Conservation (phyloP, 2,113 vertebrate genomes). For the Embiotoca jacksoni region DNA sequence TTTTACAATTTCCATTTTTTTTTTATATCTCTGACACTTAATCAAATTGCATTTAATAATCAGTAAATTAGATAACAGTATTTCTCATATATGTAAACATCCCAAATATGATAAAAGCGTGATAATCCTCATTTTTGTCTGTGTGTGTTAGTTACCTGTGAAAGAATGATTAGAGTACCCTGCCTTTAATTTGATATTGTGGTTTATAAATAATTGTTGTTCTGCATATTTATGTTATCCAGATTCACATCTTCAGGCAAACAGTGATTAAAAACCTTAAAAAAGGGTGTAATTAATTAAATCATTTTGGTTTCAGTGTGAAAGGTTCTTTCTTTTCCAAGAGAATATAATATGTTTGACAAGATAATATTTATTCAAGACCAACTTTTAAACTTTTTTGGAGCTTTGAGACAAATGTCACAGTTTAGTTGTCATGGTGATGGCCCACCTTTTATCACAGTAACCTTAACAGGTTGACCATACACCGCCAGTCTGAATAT, state of each 20-base stretch:
- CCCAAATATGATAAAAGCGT: neutral
- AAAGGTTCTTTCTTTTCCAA: neutral
- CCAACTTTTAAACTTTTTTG: neutral
- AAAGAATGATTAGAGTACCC: neutral
- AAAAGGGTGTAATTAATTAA: neutral
- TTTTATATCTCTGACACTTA: too few relatives aligned
- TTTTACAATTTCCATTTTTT: too few relatives aligned
- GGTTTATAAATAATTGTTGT: neutral
- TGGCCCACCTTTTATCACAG: neutral
- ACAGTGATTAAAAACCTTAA: neutral
- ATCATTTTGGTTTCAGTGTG: neutral
- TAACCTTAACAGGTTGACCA: neutral
- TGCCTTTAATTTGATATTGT: neutral
- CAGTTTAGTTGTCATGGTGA: neutral
- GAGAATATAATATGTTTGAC: neutral
- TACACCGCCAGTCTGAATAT: neutral
- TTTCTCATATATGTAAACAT: neutral
- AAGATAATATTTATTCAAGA: neutral
- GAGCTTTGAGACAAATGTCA: slow-evolving; percentile 3
- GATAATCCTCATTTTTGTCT: slow-evolving; percentile 6
- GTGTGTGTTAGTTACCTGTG: slow-evolving; percentile 12
- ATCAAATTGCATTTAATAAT: neutral
- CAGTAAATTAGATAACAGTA: neutral
- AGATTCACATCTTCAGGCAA: neutral
- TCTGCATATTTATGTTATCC: neutral